phyloP scores from a whole-genome alignment of 2,888 invertebrate genomes.

The Tetramorium bicarinatum region DNA sequence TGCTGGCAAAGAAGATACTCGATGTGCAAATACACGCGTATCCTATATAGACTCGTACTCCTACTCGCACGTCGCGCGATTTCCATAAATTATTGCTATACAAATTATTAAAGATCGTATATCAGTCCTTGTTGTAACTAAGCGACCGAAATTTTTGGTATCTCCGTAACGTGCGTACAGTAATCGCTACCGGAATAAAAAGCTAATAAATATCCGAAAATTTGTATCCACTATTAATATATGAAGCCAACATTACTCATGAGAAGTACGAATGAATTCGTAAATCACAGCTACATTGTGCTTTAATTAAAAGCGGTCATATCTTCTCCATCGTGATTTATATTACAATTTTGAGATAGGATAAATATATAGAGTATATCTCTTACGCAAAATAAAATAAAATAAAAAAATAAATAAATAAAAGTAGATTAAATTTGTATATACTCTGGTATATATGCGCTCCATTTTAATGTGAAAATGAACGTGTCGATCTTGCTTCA shows the following conservation, averaged over 20 bases:
- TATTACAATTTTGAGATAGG: not conserved
- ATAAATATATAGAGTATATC: not conserved
- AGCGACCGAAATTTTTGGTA: not conserved
- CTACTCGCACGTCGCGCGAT: not conserved
- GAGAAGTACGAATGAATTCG: not conserved
- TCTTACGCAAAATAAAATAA: not conserved
- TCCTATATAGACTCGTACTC: conserved; percentile 3
- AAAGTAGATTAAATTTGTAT: no score
- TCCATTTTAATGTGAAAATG: not conserved
- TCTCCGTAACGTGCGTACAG: not conserved
- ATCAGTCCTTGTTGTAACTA: not conserved
- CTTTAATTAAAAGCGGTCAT: not conserved
- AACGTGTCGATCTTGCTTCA: not conserved
- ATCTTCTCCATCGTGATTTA: not conserved
- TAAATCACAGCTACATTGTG: not conserved
- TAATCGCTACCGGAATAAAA: conserved; percentile 6
- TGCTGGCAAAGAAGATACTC: conserved; percentile 13
- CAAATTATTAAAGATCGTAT: conserved; percentile 15
- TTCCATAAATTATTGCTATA: conserved; percentile 29
- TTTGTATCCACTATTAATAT: not conserved
- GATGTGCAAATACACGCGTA: conserved; percentile 4
- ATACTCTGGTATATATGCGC: no score
- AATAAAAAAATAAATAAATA: no score
- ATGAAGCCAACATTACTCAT: not conserved
- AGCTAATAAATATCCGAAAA: conserved; percentile 7